These are phyloP conservation scores for Gerris lacustris DNA, from an alignment of 2,888 invertebrate species.

Conservation along the genomic window DNA sequence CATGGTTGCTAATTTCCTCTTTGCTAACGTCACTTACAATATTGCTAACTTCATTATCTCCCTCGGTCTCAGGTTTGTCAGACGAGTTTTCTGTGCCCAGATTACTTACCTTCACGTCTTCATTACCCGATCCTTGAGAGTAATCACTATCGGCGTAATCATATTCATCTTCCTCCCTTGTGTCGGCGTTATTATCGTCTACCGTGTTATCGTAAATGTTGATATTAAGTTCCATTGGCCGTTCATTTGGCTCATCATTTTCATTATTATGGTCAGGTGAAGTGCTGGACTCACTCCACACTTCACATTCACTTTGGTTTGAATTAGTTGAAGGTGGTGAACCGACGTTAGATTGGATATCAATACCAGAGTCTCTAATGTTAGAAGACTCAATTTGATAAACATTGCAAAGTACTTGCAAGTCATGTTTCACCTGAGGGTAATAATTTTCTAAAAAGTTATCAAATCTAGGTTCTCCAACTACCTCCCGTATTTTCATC, in stretches of 20 bases:
- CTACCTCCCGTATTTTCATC: conserved; percentile 53
- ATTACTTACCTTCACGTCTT: conserved; percentile 27
- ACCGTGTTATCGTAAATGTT: conserved; percentile 35
- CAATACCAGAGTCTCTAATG: conserved; percentile 33
- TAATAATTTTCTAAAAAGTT: conserved; percentile 39
- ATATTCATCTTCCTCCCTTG: conserved; percentile 20
- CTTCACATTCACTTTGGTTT: conserved; percentile 20
- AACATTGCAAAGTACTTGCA: conserved; percentile 49
- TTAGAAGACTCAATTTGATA: conserved; percentile 38
- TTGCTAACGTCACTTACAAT: conserved; percentile 31
- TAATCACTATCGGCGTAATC: conserved; percentile 34
- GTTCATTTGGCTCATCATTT: not conserved
- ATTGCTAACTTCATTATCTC: conserved; percentile 38
- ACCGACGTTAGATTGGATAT: conserved; percentile 28
- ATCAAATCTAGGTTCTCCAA: conserved; percentile 54
- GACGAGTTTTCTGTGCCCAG: conserved; percentile 9
- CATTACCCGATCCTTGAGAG: conserved; percentile 34
- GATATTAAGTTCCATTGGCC: conserved; percentile 17
- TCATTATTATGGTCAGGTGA: conserved; percentile 15
- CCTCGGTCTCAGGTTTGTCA: conserved; percentile 13
- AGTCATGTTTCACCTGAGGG: conserved; percentile 43
- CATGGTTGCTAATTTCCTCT: conserved; percentile 25
- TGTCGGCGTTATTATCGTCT: conserved; percentile 39
- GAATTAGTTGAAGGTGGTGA: conserved; percentile 14
- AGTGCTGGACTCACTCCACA: conserved; percentile 24